phyloP scores from a whole-genome alignment of 2,888 invertebrate genomes.

The Trachelus troglodyta region DNA sequence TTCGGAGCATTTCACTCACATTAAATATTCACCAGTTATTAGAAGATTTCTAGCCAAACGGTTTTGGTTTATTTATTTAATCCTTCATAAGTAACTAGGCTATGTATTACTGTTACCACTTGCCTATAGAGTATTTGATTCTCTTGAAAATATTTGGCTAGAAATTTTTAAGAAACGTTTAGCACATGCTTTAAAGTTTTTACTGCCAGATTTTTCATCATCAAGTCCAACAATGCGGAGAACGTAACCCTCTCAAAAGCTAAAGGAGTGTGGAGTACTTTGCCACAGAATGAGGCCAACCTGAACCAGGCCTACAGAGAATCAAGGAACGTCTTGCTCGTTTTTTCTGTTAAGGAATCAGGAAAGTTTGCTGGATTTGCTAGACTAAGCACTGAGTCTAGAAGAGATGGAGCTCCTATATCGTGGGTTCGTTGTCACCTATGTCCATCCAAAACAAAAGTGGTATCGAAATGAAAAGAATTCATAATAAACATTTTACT shows the following conservation, averaged over 20 bases:
- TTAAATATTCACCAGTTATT: conserved; percentile 9
- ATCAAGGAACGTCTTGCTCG: conserved; percentile 91
- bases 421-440: conserved; percentile 77
- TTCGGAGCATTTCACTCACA: conserved; percentile 34
- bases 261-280: conserved; percentile 97
- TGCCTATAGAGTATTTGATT: neutral
- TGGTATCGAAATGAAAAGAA: neutral
- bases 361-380: conserved; percentile 97
- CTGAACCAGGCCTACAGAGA: conserved; percentile 94
- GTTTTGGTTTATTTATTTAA: neutral
- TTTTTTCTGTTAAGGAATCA: conserved; percentile 98
- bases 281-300: conserved; percentile 96
- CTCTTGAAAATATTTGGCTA: conserved; percentile 11
- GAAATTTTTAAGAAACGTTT: neutral
- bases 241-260: conserved; percentile 95
- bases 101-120: neutral
- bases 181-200: conserved; percentile 38
- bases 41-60: conserved; percentile 3
- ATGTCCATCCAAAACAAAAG: neutral
- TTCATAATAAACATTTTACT: neutral
- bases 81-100: neutral
- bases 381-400: conserved; percentile 86
- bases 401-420: conserved; percentile 89
- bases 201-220: conserved; percentile 83
- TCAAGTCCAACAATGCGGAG: conserved; percentile 98